phyloP scores from a whole-genome alignment of 2,113 vertebrate species.

The Spea multiplicata region DNA sequence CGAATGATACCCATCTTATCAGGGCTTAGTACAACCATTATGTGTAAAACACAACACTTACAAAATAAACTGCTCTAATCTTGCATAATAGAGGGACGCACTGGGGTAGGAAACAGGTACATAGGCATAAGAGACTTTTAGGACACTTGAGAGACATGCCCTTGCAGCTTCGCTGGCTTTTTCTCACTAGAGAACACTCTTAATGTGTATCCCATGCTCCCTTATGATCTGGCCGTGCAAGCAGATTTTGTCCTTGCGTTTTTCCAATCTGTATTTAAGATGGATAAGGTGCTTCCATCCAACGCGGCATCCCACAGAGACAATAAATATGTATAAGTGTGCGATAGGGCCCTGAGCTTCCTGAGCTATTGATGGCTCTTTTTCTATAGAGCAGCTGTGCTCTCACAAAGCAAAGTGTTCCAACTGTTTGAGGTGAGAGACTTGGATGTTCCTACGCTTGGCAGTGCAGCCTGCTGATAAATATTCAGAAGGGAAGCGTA shows the following conservation, averaged over 20 bases:
- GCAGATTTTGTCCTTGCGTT: slow-evolving; percentile 29
- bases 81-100: too few species aligned
- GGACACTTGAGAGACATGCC: too few species aligned
- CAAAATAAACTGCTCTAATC: too few species aligned
- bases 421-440: slow-evolving; percentile 45
- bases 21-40: too few species aligned
- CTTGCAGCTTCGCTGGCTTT: too few species aligned
- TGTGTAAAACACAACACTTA: too few species aligned
- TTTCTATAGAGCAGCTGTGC: slow-evolving; percentile 44
- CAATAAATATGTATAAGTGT: slow-evolving; percentile 47
- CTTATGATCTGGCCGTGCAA: background rate
- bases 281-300: slow-evolving; percentile 40
- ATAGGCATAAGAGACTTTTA: too few species aligned
- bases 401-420: slow-evolving; percentile 46
- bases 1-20: too few species aligned
- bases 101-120: too few species aligned
- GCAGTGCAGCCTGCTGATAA: slow-evolving; percentile 40
- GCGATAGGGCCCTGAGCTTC: slow-evolving; percentile 33
- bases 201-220: slow-evolving; percentile 6
- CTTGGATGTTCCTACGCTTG: slow-evolving; percentile 44
- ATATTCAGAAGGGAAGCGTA: slow-evolving; percentile 31
- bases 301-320: slow-evolving; percentile 29
- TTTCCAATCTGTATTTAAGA: slow-evolving; percentile 35
- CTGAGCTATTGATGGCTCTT: slow-evolving; percentile 44
- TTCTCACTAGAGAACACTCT: background rate